Evolutionary conservation across 1,140 invertebrate genomes (phyloP).

Genomic region (Anoplophora glabripennis): DNA sequence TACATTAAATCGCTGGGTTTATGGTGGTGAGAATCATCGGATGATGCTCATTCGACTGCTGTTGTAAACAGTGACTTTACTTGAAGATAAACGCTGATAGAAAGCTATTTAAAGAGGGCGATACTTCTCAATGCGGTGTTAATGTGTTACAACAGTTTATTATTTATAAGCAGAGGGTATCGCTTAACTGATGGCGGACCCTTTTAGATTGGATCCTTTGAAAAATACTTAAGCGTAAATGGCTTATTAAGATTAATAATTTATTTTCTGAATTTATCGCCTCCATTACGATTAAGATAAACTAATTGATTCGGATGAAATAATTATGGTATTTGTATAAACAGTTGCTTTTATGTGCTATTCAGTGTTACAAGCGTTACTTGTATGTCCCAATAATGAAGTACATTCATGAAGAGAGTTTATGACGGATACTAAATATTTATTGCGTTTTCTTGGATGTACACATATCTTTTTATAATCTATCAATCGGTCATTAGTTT

Average conservation of each 20-base stretch:
- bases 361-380: slow-evolving; percentile 1
- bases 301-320: background rate
- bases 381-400: slow-evolving; percentile 1
- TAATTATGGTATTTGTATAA: slow-evolving; percentile 8
- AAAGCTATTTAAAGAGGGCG: slow-evolving; percentile 17
- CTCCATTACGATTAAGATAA: slow-evolving; percentile 1
- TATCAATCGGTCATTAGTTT: too few relatives aligned
- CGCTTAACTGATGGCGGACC: slow-evolving; percentile 8
- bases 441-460: too few relatives aligned
- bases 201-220: background rate
- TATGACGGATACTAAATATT: background rate
- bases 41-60: slow-evolving; percentile 20
- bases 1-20: slow-evolving; percentile 30
- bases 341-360: background rate
- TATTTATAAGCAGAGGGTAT: slow-evolving; percentile 18
- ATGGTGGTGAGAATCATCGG: slow-evolving; percentile 23
- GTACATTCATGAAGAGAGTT: background rate
- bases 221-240: too few relatives aligned
- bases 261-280: slow-evolving; percentile 1
- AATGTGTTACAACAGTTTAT: slow-evolving; percentile 23
- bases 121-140: slow-evolving; percentile 15
- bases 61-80: slow-evolving; percentile 22
- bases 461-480: too few relatives aligned
- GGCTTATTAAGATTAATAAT: too few relatives aligned
- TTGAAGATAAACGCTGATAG: slow-evolving; percentile 25